Base-by-base conservation (phyloP, 2,113 vertebrate genomes). In the Hyaena hyaena region DNA sequence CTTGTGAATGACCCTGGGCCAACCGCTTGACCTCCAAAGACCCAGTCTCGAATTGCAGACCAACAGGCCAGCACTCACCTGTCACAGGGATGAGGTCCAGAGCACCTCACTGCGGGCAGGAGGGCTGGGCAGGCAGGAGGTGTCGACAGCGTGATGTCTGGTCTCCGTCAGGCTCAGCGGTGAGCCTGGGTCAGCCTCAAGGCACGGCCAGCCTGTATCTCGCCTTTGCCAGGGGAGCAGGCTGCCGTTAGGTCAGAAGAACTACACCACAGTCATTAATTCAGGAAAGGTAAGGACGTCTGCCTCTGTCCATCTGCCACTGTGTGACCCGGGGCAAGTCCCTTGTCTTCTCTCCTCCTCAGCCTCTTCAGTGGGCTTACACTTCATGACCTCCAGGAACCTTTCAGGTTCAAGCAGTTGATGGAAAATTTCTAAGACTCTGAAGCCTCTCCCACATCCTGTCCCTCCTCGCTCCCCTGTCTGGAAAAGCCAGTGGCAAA, bases 41-140 rank as follows among this genome's bases (percentile, higher is more conserved):
- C 10, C 8, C 73, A 17, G 16, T 92, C 77, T 7, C 4, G 68
- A 80, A 33, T 12, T 12, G 4, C 4, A 24, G 68, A 8, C 39
- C 21, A 0, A 7, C 4, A 2, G 4, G 68, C 12, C 23, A 15
- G 66, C 3, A 23, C 6, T 14, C 12, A 14, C 4, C 2, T 43
- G 16, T 55, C 2, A 0, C 28, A 10, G 21, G 74, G 15, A 11
- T 0, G 3, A 35, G 39, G 63, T 8, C 17, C 8, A 9, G 35
- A 21, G 33, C 48, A 3, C 48, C 31, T 7, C 6, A 24, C 17
- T 0, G 1, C 14, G 21, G 24, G 48, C 8, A 48, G 74, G 48
- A 48, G 74, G 1, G 31, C 43, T 12, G 15, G 82, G 35, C 4
- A 15, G 17, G 23, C 10, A n/a, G 61, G 23, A 3, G 7, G 23